Conservation (phyloP, 2,888 invertebrate genomes). For the Nymphalis polychloros region DNA sequence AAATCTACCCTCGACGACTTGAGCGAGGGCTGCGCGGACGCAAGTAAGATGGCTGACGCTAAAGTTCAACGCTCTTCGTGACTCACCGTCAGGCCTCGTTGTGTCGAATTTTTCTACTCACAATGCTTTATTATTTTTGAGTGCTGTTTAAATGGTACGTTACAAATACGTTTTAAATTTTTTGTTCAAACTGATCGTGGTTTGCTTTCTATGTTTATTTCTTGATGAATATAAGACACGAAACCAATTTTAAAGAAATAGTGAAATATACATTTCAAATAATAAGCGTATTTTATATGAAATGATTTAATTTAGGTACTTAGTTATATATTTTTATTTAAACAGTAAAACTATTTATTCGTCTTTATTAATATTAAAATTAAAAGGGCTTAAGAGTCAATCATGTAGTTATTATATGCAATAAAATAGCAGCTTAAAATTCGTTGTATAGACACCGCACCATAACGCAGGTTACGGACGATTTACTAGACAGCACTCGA, state of each 20-base stretch:
- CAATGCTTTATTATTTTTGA: conserved; percentile 37
- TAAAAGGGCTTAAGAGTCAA: neutral
- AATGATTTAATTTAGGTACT: neutral
- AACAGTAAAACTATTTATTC: too few relatives aligned
- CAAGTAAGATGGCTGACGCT: conserved; percentile 43
- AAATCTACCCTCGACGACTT: conserved; percentile 29
- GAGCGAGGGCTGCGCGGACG: conserved; percentile 41
- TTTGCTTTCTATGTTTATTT: neutral
- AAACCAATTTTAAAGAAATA: neutral
- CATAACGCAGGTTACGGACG: conserved; percentile 60
- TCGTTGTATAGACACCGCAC: conserved; percentile 49
- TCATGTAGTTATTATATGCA: neutral
- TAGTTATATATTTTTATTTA: too few relatives aligned
- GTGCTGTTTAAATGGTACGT: conserved; percentile 10
- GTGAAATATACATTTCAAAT: neutral
- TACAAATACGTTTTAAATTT: conserved; percentile 12
- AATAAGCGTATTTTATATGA: neutral
- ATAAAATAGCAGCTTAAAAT: conserved; percentile 27
- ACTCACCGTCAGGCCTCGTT: conserved; percentile 62
- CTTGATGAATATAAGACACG: neutral
- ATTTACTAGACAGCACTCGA: conserved; percentile 69
- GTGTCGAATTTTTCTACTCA: conserved; percentile 47
- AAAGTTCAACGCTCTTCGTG: conserved; percentile 69
- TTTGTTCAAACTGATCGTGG: neutral
- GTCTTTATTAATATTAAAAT: neutral